Base-by-base conservation (phyloP, 2,888 invertebrate species). In the Dromius quadrimaculatus region DNA sequence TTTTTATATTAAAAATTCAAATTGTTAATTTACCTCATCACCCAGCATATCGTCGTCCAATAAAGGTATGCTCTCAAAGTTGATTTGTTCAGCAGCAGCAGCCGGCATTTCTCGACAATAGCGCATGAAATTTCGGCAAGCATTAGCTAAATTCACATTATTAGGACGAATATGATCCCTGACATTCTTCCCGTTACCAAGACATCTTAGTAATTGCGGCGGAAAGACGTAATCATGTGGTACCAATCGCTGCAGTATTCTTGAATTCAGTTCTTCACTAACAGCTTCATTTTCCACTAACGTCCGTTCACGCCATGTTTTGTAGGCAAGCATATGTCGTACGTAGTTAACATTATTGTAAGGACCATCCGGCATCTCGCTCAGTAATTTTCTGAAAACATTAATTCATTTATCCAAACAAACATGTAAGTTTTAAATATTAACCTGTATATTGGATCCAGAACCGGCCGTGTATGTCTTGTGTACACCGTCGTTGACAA, bases 331-430 rank as follows among this genome's bases (percentile, higher is more conserved):
- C 70, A 70, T 70, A 13, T 70, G 32, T 1, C 70, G 70, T 4
- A 70, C 70, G 23, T 70, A 70, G 45, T 34, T 15, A 2, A 70
- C 70, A 15, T 50, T 57, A 20, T 28, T 47, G 22, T 62, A 59
- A 4, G 70, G 50, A 15, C 47, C 50, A 17, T 47, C 38, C 36
- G 61, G 22, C 62, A 70, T 61, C 34, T 70, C 70, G 6, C 45
- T 62, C 36, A 70, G 47, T 6, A 70, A 45, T 70, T 70, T 70
- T 32, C 70, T 70, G 38, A n/a, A n/a, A n/a, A n/a, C n/a, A n/a
- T n/a, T n/a, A n/a, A n/a, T n/a, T 36, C n/a, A 22, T 17, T 1
- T 32, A 22, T n/a, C 15, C 4, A 17, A 13, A 43, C 19, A 1
- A 43, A 8, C 19, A 19, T 43, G 15, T 8, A 6, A 43, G 5